Base-by-base conservation (phyloP, 2,888 invertebrate genomes). In the Drosophila gaucha region DNA sequence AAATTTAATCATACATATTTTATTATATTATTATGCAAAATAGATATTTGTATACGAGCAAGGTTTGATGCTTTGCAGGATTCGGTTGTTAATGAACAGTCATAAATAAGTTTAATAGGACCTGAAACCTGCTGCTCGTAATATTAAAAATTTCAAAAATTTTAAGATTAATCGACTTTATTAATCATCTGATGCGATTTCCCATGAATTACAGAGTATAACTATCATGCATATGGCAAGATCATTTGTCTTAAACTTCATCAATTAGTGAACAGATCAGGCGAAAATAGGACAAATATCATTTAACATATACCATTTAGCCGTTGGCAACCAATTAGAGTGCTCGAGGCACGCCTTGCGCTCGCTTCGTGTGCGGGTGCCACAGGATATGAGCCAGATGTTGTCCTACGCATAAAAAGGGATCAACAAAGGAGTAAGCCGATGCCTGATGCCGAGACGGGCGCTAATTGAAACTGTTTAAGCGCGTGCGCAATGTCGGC, bases 351-450 rank as follows among this genome's bases (percentile, higher is more conserved):
- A 72, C 65, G 68, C 43, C 67, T 44, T 14, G 16, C 14, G 51
- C 39, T 28, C 9, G 24, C 77, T n/a, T 38, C 73, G 86, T 82
- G 83, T 85, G 80, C 67, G 80, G 82, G 79, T 78, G 70, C 75
- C 68, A 64, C 78, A 78, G 68, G 85, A 84, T 82, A 65, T 56
- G 62, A 20, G 76, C 73, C 85, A 80, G 82, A 73, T 85, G 83
- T 49, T 59, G 54, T 43, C 14, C 51, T 50, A 51, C 55, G 44
- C 67, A 68, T 59, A 62, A 67, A 73, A 69, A 31, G 66, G 55
- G 62, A 66, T 66, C 66, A 46, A 74, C 69, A 78, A 79, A 82
- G 76, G 67, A 70, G 79, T 80, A 78, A 80, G 66, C 79, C 51
- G 86, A 69, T 41, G 39, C 79, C 79, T 50, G 86, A 69, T 41